A percentile compares a stretch with the other conserved stretches of the same genome.
phyloP scores from a whole-genome alignment of 1,140 invertebrate genomes.

The Brachystomella parvula region DNA sequence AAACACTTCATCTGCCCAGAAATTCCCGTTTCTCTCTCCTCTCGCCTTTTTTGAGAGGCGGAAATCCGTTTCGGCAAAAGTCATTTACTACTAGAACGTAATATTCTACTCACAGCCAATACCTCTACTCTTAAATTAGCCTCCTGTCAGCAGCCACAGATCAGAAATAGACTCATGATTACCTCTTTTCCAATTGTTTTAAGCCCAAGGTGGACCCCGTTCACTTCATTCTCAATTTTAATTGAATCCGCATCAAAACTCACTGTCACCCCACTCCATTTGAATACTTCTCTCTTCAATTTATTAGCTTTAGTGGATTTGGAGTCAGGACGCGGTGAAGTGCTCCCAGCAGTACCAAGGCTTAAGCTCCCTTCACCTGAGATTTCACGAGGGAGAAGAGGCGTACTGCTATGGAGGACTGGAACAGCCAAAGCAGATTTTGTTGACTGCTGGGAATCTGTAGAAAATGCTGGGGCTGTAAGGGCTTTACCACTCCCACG shows the following conservation, averaged over 20 bases:
- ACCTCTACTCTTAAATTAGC: too few relatives aligned
- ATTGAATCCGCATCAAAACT: conserved; percentile 38
- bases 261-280: conserved; percentile 38
- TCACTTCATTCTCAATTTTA: conserved; percentile 39
- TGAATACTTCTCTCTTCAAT: conserved; percentile 33
- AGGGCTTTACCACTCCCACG: not conserved
- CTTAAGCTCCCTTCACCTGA: conserved; percentile 2
- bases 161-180: not conserved
- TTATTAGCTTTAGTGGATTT: not conserved
- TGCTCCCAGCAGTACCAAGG: not conserved
- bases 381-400: not conserved
- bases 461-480: conserved; percentile 25
- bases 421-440: conserved; percentile 22
- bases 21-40: too few relatives aligned
- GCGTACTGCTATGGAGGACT: conserved; percentile 1
- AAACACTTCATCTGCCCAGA: too few relatives aligned
- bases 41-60: too few relatives aligned
- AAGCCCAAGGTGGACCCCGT: conserved; percentile 36
- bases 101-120: too few relatives aligned
- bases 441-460: conserved; percentile 27
- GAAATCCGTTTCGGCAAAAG: too few relatives aligned
- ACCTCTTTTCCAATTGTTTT: conserved; percentile 39
- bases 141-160: too few relatives aligned
- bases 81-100: too few relatives aligned
- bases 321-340: not conserved